Evolutionary conservation across 1,140 invertebrate genomes (phyloP).

Genomic region (Caenorhabditis remanei): DNA sequence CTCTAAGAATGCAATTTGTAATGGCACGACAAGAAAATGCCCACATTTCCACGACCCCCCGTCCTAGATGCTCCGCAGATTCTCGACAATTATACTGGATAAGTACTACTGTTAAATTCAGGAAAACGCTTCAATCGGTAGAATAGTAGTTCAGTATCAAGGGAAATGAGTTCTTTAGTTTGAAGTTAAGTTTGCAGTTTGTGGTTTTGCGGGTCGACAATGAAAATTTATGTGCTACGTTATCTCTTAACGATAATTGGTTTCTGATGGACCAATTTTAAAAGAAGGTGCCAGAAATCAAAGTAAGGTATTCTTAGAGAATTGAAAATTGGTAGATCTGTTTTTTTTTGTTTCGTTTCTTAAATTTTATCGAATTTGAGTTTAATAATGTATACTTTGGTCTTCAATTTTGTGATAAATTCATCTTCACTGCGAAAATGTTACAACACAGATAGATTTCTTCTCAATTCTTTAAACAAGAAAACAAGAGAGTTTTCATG

Average conservation of each 20-base stretch:
- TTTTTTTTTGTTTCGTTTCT: too few relatives aligned
- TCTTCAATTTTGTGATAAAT: too few relatives aligned
- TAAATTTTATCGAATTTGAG: too few relatives aligned
- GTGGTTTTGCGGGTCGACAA: background rate
- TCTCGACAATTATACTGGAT: constrained; percentile 23
- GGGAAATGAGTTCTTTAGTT: constrained; percentile 18
- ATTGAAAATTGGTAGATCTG: too few relatives aligned
- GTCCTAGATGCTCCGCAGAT: background rate
- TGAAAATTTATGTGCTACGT: constrained; percentile 24
- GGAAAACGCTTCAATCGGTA: background rate
- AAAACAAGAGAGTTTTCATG: too few relatives aligned
- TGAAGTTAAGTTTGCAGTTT: constrained; percentile 7
- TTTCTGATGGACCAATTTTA: background rate
- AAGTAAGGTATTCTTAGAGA: background rate
- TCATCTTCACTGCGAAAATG: too few relatives aligned
- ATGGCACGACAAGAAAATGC: background rate
- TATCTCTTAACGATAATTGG: background rate
- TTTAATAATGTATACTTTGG: too few relatives aligned
- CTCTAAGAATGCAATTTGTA: constrained; percentile 52
- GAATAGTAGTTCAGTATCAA: constrained; percentile 17
- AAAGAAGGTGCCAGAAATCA: background rate
- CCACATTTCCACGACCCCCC: background rate
- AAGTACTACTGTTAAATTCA: constrained; percentile 6
- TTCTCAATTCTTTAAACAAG: too few relatives aligned
- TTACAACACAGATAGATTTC: too few relatives aligned